Evolutionary conservation across 2,113 vertebrate species (phyloP).

Genomic region (Phrynocephalus versicolor): DNA sequence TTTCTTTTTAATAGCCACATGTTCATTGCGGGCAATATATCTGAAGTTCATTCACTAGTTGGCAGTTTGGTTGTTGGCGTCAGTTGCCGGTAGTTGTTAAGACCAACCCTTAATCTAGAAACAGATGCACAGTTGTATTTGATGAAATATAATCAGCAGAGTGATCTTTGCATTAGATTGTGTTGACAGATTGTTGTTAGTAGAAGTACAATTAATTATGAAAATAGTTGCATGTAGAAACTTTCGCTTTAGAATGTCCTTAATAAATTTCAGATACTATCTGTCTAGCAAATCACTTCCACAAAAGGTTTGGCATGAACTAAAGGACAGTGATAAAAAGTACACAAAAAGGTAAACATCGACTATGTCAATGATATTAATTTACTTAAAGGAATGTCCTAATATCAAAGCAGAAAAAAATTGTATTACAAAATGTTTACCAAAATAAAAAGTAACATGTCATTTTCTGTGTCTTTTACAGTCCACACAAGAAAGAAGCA

Average conservation of each 20-base stretch:
- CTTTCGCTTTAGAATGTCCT: conserved; percentile 47
- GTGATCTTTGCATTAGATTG: neutral
- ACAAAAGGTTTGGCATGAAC: conserved; percentile 81
- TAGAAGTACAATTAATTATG: neutral
- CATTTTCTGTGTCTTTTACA: conserved; percentile 59
- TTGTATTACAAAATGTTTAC: neutral
- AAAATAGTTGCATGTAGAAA: neutral
- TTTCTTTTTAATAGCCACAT: no score
- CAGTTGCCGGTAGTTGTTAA: no score
- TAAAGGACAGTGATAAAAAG: conserved; percentile 77
- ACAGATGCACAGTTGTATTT: no score
- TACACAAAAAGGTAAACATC: conserved; percentile 80
- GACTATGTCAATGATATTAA: neutral
- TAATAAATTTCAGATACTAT: conserved; percentile 73
- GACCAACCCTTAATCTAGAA: no score
- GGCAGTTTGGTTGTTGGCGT: no score
- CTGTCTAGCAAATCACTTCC: conserved; percentile 80
- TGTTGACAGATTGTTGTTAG: neutral
- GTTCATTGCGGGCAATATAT: no score
- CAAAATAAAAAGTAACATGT: conserved; percentile 20
- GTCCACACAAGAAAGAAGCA: conserved; percentile 76
- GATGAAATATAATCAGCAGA: no score
- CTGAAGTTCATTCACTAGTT: no score
- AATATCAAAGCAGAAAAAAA: neutral
- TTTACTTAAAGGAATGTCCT: neutral